Percentiles rank a stretch among this genome's conserved stretches.
Conservation (phyloP, 2,888 invertebrate species). For the Cataglyphis cursor region DNA sequence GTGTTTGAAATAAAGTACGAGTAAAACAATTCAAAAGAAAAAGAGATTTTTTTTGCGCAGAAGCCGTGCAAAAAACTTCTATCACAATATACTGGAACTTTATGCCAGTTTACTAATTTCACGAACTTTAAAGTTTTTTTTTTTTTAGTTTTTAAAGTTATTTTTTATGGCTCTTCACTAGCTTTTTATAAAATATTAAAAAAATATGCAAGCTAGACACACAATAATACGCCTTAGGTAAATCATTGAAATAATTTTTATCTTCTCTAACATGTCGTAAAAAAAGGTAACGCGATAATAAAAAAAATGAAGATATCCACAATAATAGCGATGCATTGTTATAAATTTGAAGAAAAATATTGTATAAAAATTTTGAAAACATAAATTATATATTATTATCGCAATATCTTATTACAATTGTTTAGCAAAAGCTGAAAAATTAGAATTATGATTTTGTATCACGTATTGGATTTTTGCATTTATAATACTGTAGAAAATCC, state of each 20-base stretch:
- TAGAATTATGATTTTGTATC: not conserved
- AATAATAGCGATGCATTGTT: not conserved
- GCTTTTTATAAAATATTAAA: conserved; percentile 57
- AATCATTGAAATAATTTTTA: conserved; percentile 37
- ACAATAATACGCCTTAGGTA: conserved; percentile 10
- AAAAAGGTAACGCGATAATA: conserved; percentile 21
- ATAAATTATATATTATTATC: conserved; percentile 19
- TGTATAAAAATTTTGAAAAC: not conserved
- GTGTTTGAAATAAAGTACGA: conserved; percentile 69
- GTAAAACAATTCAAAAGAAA: conserved; percentile 43
- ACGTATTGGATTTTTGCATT: conserved; percentile 26
- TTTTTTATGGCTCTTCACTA: conserved; percentile 49
- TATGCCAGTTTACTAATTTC: conserved; percentile 51
- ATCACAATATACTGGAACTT: conserved; percentile 54
- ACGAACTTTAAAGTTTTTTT: conserved; percentile 49
- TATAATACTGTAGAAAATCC: not conserved
- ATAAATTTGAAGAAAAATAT: conserved; percentile 15
- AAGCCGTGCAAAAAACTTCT: conserved; percentile 63
- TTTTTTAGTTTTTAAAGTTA: conserved; percentile 38
- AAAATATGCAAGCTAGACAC: conserved; percentile 39
- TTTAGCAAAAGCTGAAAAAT: not conserved
- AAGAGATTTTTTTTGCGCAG: conserved; percentile 54
- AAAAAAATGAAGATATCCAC: conserved; percentile 19
- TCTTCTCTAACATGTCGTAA: not conserved
- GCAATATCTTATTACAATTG: not conserved